phyloP scores from a whole-genome alignment of 2,797 vertebrate genomes.

The Morus bassanus region DNA sequence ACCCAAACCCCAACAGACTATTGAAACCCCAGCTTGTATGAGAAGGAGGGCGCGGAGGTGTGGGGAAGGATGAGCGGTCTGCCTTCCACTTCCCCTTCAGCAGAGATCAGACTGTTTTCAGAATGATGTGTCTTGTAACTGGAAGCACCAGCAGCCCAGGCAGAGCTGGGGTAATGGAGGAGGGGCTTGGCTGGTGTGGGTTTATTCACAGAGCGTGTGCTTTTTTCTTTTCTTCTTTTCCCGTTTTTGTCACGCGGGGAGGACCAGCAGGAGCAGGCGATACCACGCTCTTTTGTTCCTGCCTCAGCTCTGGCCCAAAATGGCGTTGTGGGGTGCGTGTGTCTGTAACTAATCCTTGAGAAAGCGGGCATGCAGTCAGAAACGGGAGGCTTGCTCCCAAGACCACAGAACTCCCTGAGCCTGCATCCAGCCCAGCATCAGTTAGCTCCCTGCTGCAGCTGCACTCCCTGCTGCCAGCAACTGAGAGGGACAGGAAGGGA shows the following conservation, averaged over 20 bases:
- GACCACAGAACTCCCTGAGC: background rate
- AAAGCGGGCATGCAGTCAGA: background rate
- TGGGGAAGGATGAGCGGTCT: background rate
- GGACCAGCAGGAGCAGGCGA: background rate
- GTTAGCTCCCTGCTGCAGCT: background rate
- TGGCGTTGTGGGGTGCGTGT: background rate
- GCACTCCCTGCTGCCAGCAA: background rate
- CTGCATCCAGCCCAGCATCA: background rate
- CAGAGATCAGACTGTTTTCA: background rate
- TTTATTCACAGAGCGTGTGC: background rate
- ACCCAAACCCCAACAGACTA: background rate
- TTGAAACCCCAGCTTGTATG: background rate
- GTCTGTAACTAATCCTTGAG: background rate
- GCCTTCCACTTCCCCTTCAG: conserved; percentile 15
- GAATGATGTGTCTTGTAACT: background rate
- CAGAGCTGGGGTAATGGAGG: background rate
- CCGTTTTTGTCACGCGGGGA: background rate
- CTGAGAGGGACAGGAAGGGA: background rate
- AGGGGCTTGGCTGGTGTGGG: background rate
- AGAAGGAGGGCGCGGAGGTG: background rate
- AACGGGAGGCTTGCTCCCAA: background rate
- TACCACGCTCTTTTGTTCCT: background rate
- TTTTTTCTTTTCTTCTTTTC: background rate
- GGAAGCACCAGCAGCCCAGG: background rate
- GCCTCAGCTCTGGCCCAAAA: background rate